Evolutionary conservation across 2,888 invertebrate species (phyloP).

Genomic region (Trileptium ribeirensis): DNA sequence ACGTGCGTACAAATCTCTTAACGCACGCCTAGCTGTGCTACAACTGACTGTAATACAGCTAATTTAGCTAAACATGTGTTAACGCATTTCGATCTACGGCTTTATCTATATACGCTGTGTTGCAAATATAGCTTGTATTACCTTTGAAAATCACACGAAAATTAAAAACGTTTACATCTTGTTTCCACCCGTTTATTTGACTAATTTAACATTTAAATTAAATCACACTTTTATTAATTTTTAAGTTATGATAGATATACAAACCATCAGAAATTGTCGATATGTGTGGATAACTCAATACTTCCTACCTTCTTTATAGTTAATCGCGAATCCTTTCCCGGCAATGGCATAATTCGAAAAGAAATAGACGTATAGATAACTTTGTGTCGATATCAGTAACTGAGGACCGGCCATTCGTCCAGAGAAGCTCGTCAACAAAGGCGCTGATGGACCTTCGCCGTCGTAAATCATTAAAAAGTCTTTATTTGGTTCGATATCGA

Average conservation of each 20-base stretch:
- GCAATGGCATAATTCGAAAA: conserved; percentile 70
- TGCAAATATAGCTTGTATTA: too few species aligned
- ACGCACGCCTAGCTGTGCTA: too few species aligned
- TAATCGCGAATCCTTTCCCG: conserved; percentile 79
- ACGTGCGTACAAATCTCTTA: too few species aligned
- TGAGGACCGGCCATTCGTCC: conserved; percentile 68
- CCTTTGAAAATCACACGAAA: too few species aligned
- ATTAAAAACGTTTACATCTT: too few species aligned
- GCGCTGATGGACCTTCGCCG: conserved; percentile 76
- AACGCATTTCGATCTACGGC: too few species aligned
- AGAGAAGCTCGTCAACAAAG: conserved; percentile 72
- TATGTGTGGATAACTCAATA: too few species aligned
- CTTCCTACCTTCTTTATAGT: conserved; percentile 66
- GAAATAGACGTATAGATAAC: conserved; percentile 79
- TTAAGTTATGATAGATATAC: background rate
- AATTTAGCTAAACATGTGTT: too few species aligned
- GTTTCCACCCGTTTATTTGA: too few species aligned
- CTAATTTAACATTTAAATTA: background rate
- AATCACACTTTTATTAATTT: too few species aligned
- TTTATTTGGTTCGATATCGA: conserved; percentile 51
- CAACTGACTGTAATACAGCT: too few species aligned
- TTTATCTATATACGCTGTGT: too few species aligned
- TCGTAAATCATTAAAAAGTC: conserved; percentile 84
- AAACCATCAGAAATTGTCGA: conserved; percentile 16
- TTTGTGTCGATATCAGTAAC: conserved; percentile 81